Conservation (phyloP, 2,113 vertebrate genomes). For the Struthio camelus region DNA sequence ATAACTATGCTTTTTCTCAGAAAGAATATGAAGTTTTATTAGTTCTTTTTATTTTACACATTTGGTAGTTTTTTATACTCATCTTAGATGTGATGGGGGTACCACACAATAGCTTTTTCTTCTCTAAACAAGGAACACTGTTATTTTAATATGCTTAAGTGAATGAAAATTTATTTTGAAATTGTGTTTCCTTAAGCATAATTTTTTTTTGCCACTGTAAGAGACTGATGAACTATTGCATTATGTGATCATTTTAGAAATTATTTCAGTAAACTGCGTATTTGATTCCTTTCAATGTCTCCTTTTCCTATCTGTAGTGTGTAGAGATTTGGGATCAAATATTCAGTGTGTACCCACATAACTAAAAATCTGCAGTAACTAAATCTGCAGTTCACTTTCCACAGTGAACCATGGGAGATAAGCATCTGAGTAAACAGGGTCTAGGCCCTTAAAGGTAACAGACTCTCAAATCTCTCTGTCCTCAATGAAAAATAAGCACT, state of each 20-base stretch:
- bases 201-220: neutral
- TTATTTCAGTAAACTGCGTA: neutral
- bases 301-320: neutral
- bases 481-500: neutral
- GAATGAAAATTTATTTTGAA: neutral
- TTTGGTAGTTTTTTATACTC: neutral
- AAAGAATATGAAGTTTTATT: neutral
- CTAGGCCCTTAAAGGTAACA: neutral
- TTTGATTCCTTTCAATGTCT: neutral
- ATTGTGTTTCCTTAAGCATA: neutral
- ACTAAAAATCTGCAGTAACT: too few relatives aligned
- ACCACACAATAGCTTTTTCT: rapidly evolving
- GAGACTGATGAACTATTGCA: neutral
- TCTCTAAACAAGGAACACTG: neutral
- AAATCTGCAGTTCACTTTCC: neutral
- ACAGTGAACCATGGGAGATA: neutral
- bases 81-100: neutral
- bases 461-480: neutral
- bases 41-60: neutral
- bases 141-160: neutral
- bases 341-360: neutral
- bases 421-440: neutral
- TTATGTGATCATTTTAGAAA: neutral
- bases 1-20: neutral
- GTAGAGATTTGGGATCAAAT: neutral